phyloP scores from a whole-genome alignment of 2,888 invertebrate genomes.

The Drosophila dives region DNA sequence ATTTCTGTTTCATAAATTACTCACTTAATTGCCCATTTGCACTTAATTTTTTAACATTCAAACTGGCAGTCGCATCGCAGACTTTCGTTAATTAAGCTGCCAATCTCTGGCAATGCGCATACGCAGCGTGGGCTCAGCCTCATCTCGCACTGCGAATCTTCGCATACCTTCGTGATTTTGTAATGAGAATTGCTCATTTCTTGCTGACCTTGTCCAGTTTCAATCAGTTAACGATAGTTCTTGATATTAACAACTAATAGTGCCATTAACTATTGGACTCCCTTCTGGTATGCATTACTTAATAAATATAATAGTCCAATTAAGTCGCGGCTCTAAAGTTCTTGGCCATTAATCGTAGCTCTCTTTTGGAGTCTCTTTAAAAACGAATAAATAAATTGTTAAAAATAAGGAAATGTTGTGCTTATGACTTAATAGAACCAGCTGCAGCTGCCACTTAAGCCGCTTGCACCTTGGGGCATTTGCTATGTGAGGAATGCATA shows the following conservation, averaged over 20 bases:
- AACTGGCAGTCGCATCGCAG: constrained; percentile 16
- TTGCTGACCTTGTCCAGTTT: constrained; percentile 47
- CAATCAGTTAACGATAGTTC: constrained; percentile 18
- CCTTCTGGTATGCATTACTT: background rate
- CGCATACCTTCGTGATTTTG: background rate
- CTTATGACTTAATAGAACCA: constrained; percentile 8
- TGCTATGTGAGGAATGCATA: constrained; percentile 12
- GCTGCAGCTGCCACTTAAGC: constrained; percentile 6
- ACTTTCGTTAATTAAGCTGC: constrained; percentile 70
- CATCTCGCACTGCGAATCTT: background rate
- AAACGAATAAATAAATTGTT: background rate
- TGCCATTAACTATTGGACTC: background rate
- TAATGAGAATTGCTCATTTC: constrained; percentile 1
- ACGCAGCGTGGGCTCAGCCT: constrained; percentile 67
- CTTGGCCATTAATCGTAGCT: background rate
- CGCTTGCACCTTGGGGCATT: background rate
- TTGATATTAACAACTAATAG: constrained; percentile 21
- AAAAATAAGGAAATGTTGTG: background rate
- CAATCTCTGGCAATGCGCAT: constrained; percentile 56
- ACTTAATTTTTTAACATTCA: constrained; percentile 72
- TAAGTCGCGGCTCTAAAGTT: background rate
- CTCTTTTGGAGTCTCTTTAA: background rate
- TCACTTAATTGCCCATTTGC: constrained; percentile 77
- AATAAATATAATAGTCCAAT: background rate
- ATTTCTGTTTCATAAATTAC: constrained; percentile 73